Conservation (phyloP, 2,888 invertebrate species). For the Yponomeuta cagnagella region DNA sequence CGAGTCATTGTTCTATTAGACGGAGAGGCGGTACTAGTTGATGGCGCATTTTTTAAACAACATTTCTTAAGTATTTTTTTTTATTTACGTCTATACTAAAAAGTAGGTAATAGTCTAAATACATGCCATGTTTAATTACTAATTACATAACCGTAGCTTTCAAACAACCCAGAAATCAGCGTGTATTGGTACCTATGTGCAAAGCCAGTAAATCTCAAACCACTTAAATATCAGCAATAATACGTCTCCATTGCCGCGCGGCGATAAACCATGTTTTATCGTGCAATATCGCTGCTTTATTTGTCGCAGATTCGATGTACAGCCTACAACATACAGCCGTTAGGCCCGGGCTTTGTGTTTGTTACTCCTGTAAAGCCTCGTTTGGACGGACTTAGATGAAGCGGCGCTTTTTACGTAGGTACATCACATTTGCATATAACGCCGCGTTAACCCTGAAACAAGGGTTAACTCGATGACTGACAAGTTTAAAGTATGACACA, state of each 20-base stretch:
- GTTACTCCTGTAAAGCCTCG: neutral
- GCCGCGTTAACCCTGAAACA: neutral
- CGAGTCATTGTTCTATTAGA: too few relatives aligned
- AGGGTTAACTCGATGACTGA: too few relatives aligned
- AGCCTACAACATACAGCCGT: neutral
- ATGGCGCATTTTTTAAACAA: too few relatives aligned
- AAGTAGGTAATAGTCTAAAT: too few relatives aligned
- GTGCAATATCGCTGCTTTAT: conserved; percentile 31
- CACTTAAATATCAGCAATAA: conserved; percentile 1
- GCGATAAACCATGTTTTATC: conserved; percentile 42
- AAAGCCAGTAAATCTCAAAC: neutral
- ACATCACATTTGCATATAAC: neutral
- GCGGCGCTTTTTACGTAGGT: neutral
- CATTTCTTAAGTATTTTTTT: too few relatives aligned
- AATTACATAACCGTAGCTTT: too few relatives aligned
- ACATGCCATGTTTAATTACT: too few relatives aligned
- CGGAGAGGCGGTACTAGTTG: too few relatives aligned
- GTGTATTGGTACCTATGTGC: neutral
- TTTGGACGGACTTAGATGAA: neutral
- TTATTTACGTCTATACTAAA: too few relatives aligned
- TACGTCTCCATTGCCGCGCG: conserved; percentile 28
- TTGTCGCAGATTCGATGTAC: conserved; percentile 7
- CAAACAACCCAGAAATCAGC: too few relatives aligned
- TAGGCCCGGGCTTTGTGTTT: neutral
- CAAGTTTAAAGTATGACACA: too few relatives aligned